These are phyloP conservation scores for Sepioteuthis lessoniana DNA, from an alignment of 2,888 invertebrate genomes.

Conservation along the genomic window DNA sequence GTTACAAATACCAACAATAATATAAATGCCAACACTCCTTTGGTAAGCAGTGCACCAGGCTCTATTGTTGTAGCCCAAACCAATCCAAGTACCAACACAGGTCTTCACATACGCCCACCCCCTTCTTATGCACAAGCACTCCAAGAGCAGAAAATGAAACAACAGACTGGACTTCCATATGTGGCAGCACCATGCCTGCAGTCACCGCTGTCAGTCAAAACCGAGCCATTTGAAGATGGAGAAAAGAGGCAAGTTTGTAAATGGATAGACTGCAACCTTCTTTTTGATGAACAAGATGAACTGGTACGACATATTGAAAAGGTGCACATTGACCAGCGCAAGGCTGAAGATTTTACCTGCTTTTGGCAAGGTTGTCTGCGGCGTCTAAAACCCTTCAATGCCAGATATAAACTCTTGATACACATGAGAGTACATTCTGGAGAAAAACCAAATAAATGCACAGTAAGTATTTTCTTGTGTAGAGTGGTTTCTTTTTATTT, in stretches of 20 bases:
- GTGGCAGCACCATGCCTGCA: slow-evolving; percentile 44
- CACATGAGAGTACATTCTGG: slow-evolving; percentile 75
- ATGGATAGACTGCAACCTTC: slow-evolving; percentile 73
- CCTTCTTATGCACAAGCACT: slow-evolving; percentile 48
- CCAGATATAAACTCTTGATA: slow-evolving; percentile 74
- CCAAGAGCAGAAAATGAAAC: slow-evolving; percentile 53
- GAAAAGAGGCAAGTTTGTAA: slow-evolving; percentile 69
- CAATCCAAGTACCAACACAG: slow-evolving; percentile 37
- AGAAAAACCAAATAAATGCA: slow-evolving; percentile 75
- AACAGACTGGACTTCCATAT: slow-evolving; percentile 51
- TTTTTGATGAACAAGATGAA: slow-evolving; percentile 72
- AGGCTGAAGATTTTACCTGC: slow-evolving; percentile 75
- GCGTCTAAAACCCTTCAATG: slow-evolving; percentile 74
- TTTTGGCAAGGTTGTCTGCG: slow-evolving; percentile 74
- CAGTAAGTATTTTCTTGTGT: slow-evolving; percentile 64
- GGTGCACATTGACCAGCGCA: slow-evolving; percentile 74
- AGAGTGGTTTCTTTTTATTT: not conserved
- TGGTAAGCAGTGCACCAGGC: slow-evolving; percentile 20
- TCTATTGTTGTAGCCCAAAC: slow-evolving; percentile 36
- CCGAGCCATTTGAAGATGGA: slow-evolving; percentile 60
- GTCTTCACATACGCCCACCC: slow-evolving; percentile 49
- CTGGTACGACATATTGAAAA: slow-evolving; percentile 75
- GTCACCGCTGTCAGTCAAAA: slow-evolving; percentile 25
- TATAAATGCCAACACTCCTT: slow-evolving; percentile 45
- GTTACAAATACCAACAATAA: slow-evolving; percentile 48